Evolutionary conservation across 1,140 invertebrate genomes (phyloP), one percentile per base, ranked within the genome.

Genomic region (Varroa destructor): DNA sequence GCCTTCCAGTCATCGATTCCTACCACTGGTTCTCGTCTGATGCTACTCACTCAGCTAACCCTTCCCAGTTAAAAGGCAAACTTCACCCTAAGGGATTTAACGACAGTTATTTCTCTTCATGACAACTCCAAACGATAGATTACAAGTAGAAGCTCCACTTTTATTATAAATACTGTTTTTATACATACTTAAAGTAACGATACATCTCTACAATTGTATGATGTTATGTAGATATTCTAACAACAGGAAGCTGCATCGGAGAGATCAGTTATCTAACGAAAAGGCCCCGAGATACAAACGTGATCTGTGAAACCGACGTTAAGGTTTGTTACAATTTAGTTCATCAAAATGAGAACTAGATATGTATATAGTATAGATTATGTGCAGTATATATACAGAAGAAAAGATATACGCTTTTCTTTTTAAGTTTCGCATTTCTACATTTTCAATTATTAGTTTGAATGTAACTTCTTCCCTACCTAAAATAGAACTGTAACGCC

Each of bases 1-100:
- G 57, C 40, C 40, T 77, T 37, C 75, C 75, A 1, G 75, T 74
- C 43, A 72, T 74, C 56, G 75, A 76, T 43, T 56, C 74, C 8
- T 75, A 75, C 61, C 42, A 73, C 3, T 75, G 75, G 37, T 56
- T 75, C 14, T 71, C 70, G 12, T 67, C 61, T 12, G 61, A 67
- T 67, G 61, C 61, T 46, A 67, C 61, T 12, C 61, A 67, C 40
- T 67, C 61, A 2, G 61, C 61, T 46, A 67, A 40, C 8, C 40
- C 61, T 67, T 67, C 61, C 1, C 40, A 40, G 8, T 46, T 67
- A 40, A 67, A 67, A 67, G 61, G 61, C 46, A 12, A 12, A 37
- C 37, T 67, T 37, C 61, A 42, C 6, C 57, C 12, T 36, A 14
- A 14, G 12, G 61, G 10, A 5, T 1, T 40, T 10, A 37, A 67